phyloP scores from a whole-genome alignment of 2,888 invertebrate genomes.

The Pachydiplax longipennis region DNA sequence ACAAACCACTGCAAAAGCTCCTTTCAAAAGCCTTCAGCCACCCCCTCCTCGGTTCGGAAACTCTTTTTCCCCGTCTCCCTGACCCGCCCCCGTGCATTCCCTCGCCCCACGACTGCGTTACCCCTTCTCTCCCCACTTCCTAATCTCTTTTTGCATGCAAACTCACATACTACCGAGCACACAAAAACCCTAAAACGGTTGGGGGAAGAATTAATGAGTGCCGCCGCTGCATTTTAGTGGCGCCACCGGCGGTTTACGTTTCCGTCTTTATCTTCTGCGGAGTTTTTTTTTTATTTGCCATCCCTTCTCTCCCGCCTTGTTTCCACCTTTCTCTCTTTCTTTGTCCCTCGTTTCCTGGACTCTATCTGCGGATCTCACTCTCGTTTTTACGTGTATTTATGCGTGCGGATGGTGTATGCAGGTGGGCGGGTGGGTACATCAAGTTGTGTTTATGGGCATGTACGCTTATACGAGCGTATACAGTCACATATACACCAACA shows the following conservation, averaged over 20 bases:
- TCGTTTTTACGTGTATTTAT: background rate
- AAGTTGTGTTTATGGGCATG: background rate
- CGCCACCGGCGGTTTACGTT: slow-evolving; percentile 1
- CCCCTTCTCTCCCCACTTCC: background rate
- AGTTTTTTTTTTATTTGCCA: background rate
- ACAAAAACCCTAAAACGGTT: background rate
- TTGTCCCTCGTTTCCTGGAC: too few species aligned
- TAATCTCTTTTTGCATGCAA: background rate
- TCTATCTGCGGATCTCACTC: too few species aligned
- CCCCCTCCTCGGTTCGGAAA: background rate
- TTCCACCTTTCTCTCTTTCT: background rate
- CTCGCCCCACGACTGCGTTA: background rate
- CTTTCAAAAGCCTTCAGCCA: background rate
- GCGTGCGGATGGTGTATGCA: background rate
- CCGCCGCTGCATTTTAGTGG: background rate
- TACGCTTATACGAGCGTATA: background rate
- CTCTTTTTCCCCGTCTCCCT: background rate
- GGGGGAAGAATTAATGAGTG: background rate
- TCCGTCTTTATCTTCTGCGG: background rate
- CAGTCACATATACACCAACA: background rate
- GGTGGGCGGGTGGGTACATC: background rate
- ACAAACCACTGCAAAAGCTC: background rate
- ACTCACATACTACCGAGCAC: background rate
- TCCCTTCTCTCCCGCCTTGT: background rate
- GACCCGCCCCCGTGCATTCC: background rate